Evolutionary conservation across 2,797 vertebrate species (phyloP).

Genomic region (Emydoidea blandingii): DNA sequence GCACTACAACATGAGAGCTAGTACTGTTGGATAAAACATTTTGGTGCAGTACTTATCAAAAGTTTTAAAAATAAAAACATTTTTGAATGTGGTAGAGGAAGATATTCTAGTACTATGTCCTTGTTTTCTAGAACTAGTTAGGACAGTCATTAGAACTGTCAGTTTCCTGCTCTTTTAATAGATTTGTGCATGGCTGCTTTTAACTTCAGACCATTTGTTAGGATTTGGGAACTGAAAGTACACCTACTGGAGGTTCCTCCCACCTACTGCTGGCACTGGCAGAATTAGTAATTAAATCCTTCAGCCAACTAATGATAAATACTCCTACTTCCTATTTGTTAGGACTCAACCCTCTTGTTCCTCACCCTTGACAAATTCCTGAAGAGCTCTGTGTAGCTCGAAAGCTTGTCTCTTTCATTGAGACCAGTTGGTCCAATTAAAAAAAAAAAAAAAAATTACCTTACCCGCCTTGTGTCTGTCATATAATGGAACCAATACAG

Average conservation of each 20-base stretch:
- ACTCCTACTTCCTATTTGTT: background rate
- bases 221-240: background rate
- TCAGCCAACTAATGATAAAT: background rate
- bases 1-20: too few relatives aligned
- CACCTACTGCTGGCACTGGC: background rate
- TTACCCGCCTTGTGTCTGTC: background rate
- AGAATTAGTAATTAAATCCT: background rate
- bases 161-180: background rate
- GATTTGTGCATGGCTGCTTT: background rate
- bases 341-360: background rate
- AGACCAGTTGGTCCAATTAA: background rate
- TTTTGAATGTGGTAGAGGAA: background rate
- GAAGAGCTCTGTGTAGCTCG: background rate
- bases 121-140: background rate
- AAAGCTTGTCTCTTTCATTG: background rate
- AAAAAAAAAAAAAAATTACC: background rate
- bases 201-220: background rate
- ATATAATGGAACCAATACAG: background rate
- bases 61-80: background rate
- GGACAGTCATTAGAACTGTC: background rate
- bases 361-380: background rate
- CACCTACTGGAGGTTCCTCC: background rate
- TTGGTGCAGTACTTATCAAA: background rate
- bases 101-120: too few relatives aligned
- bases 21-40: background rate